Percentiles rank a stretch among this genome's conserved stretches.
These are phyloP conservation scores for Drosophila kikkawai DNA, from an alignment of 1,140 invertebrate genomes.

Conservation along the genomic window DNA sequence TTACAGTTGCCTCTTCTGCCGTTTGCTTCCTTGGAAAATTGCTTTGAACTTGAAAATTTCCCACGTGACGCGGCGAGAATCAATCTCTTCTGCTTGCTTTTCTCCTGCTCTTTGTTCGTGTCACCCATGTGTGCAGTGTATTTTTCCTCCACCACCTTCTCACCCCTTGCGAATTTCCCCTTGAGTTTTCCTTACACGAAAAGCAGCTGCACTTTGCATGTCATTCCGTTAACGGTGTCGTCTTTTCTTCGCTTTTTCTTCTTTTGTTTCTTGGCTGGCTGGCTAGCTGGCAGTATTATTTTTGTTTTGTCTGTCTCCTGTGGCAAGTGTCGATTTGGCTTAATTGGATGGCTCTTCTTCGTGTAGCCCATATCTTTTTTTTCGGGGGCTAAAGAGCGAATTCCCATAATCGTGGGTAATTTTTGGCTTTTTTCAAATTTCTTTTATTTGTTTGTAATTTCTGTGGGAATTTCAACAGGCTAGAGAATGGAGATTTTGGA, in stretches of 20 bases:
- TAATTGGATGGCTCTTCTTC: slow-evolving; percentile 61
- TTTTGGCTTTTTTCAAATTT: slow-evolving; percentile 5
- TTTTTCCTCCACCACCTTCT: slow-evolving; percentile 1
- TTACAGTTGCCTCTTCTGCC: slow-evolving; percentile 66
- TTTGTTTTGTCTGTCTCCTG: slow-evolving; percentile 8
- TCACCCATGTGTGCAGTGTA: slow-evolving; percentile 59
- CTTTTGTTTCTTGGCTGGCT: slow-evolving; percentile 25
- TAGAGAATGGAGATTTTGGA: too few species aligned
- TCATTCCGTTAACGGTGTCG: slow-evolving; percentile 66
- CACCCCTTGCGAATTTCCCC: slow-evolving; percentile 19
- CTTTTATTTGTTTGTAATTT: slow-evolving; percentile 45
- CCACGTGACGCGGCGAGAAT: slow-evolving; percentile 73
- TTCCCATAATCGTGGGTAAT: slow-evolving; percentile 25
- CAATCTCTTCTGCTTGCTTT: slow-evolving; percentile 25
- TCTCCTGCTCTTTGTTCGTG: slow-evolving; percentile 39
- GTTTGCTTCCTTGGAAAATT: slow-evolving; percentile 71
- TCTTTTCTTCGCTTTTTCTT: slow-evolving; percentile 17
- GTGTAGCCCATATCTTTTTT: slow-evolving; percentile 45
- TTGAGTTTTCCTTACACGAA: slow-evolving; percentile 17
- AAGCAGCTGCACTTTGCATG: slow-evolving; percentile 68
- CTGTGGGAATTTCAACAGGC: slow-evolving; percentile 25
- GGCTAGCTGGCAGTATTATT: slow-evolving; percentile 13
- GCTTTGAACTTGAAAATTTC: slow-evolving; percentile 83
- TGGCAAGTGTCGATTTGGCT: slow-evolving; percentile 62
- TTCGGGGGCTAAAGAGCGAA: slow-evolving; percentile 3